Evolutionary conservation across 2,797 vertebrate genomes (phyloP).

Genomic region (Anomalospiza imberbis): DNA sequence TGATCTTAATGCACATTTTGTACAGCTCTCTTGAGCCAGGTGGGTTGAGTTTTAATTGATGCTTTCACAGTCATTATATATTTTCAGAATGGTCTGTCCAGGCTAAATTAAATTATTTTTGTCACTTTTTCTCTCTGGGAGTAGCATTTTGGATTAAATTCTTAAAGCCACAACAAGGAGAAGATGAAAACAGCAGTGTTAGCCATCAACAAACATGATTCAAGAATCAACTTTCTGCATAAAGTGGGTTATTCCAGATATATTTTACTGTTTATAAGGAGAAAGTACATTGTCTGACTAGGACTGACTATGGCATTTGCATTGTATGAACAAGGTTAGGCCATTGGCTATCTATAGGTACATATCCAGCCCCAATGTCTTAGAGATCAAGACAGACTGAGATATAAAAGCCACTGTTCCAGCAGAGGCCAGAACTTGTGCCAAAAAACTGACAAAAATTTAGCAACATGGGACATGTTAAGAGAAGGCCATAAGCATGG

Average conservation of each 20-base stretch:
- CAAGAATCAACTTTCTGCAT: background rate
- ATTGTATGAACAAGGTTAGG: background rate
- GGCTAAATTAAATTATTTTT: background rate
- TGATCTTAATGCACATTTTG: background rate
- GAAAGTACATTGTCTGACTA: background rate
- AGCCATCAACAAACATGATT: background rate
- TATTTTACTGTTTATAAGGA: background rate
- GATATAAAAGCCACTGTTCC: background rate
- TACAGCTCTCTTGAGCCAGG: conserved; percentile 13
- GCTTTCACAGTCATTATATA: background rate
- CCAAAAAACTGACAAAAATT: background rate
- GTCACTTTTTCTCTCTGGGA: background rate
- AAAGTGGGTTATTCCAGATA: background rate
- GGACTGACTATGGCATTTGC: background rate
- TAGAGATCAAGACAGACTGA: background rate
- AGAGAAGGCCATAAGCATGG: background rate
- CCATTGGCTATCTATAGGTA: background rate
- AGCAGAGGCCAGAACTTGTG: background rate
- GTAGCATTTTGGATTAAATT: background rate
- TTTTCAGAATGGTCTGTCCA: background rate
- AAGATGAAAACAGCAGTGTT: background rate
- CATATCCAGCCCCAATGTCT: background rate
- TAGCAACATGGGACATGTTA: background rate
- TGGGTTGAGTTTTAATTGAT: background rate
- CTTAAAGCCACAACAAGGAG: background rate